Conservation (phyloP, 1,140 invertebrate species). For the Neomicropteryx cornuta region DNA sequence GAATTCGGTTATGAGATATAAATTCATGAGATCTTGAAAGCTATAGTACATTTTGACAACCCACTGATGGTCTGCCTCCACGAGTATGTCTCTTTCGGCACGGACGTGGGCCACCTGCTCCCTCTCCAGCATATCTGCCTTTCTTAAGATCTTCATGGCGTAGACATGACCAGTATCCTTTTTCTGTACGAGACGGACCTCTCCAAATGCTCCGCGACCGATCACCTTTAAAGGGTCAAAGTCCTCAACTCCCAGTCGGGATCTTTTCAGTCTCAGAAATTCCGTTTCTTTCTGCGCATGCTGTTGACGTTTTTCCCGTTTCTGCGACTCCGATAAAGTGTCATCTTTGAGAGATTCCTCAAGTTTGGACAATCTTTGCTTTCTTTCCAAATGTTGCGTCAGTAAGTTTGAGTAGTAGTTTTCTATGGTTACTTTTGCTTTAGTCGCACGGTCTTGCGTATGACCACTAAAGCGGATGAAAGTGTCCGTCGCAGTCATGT, state of each 20-base stretch:
- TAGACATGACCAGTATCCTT: slow-evolving; percentile 96
- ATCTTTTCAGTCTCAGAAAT: slow-evolving; percentile 82
- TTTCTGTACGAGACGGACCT: slow-evolving; percentile 92
- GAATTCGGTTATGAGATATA: slow-evolving; percentile 98
- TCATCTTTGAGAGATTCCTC: slow-evolving; percentile 84
- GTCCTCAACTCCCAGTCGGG: slow-evolving; percentile 85
- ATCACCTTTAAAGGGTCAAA: slow-evolving; percentile 76
- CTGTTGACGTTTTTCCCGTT: slow-evolving; percentile 69
- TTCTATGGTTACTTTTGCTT: slow-evolving; percentile 91
- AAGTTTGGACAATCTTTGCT: slow-evolving; percentile 75
- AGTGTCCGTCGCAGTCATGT: slow-evolving; percentile 49
- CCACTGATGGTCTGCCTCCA: slow-evolving; percentile 95
- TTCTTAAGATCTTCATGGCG: slow-evolving; percentile 95
- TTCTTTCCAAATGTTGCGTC: slow-evolving; percentile 84
- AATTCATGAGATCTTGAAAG: slow-evolving; percentile 88
- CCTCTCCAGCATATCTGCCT: slow-evolving; percentile 95
- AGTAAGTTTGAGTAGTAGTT: slow-evolving; percentile 95
- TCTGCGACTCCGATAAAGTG: slow-evolving; percentile 62
- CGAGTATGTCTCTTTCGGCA: slow-evolving; percentile 91
- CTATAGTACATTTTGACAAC: slow-evolving; percentile 98
- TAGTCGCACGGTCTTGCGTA: slow-evolving; percentile 90
- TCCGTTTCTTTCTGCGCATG: slow-evolving; percentile 93
- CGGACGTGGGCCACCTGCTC: slow-evolving; percentile 93
- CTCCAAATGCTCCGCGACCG: slow-evolving; percentile 90
- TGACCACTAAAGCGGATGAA: slow-evolving; percentile 76